A percentile compares a stretch with the other conserved stretches of the same genome.
phyloP scores from a whole-genome alignment of 2,888 invertebrate species.

The Xestia ashworthii region DNA sequence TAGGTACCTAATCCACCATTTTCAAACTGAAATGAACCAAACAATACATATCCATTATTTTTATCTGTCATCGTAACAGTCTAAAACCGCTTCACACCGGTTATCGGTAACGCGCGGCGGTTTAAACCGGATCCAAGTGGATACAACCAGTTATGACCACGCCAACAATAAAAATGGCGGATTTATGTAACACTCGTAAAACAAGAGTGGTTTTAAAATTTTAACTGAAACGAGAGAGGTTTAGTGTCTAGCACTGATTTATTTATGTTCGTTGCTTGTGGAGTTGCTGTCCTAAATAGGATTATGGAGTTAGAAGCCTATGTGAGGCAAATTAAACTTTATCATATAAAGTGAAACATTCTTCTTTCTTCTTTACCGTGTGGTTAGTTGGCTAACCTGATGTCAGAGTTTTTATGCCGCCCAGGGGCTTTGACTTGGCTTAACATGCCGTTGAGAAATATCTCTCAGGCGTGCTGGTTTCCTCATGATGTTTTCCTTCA shows the following conservation, averaged over 20 bases:
- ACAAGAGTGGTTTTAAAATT: constrained; percentile 67
- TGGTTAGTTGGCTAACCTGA: too few species aligned
- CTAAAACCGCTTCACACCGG: constrained; percentile 20
- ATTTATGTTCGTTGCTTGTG: constrained; percentile 31
- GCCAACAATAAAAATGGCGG: constrained; percentile 64
- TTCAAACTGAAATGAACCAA: constrained; percentile 13
- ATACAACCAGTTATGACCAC: constrained; percentile 54
- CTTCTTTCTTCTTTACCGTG: too few species aligned
- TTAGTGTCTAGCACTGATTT: constrained; percentile 52
- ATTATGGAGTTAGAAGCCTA: background rate
- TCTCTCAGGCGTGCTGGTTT: too few species aligned
- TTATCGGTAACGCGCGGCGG: constrained; percentile 14
- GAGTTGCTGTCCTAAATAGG: background rate
- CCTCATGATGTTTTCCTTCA: too few species aligned
- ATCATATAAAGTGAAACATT: background rate
- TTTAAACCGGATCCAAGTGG: constrained; percentile 51
- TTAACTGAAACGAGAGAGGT: constrained; percentile 57
- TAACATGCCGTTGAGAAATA: too few species aligned
- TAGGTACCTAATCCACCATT: constrained; percentile 1
- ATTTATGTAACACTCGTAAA: constrained; percentile 70
- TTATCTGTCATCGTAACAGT: constrained; percentile 19
- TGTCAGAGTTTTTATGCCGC: too few species aligned
- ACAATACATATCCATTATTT: constrained; percentile 25
- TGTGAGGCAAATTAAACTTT: background rate
- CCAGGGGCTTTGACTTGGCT: too few species aligned